Base-by-base conservation (phyloP, 2,888 invertebrate species). In the Phaedon cochleariae region DNA sequence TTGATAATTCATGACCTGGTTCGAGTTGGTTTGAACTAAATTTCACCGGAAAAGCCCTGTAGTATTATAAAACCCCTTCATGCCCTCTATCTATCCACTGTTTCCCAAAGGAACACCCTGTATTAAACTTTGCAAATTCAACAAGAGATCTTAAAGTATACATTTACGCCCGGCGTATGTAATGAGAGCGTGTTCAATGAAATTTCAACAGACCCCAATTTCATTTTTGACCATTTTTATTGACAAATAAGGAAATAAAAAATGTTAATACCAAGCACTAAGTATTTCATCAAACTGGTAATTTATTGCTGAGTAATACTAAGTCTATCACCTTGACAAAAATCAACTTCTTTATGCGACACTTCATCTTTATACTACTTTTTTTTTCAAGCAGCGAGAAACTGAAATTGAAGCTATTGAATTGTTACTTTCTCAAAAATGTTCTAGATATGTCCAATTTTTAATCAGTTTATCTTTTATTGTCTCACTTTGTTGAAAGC, bases 291-390 rank as follows among this genome's bases (percentile, higher is more conserved):
- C 71, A 67, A 7, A 73, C 68, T 70, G 58, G 64, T 65, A 64
- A 63, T 68, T 70, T 69, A 70, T 69, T 73, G 73, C 75, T 75
- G 73, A 75, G 15, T 67, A 70, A 69, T 67, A 62, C 66, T 66
- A 66, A 62, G 22, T 67, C 67, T 65, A 66, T 64, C 59, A 68
- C 62, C 59, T 67, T 68, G 69, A 72, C 72, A 68, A 67, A 68
- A 69, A 73, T 73, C 74, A 73, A 70, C 68, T 69, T 67, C 64
- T 70, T 71, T 74, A 74, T 68, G 72, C 72, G 61, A 73, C 73
- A 72, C 59, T 68, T 66, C 73, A 73, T 65, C 46, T 48, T 54
- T 41, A 41, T 15, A 15, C 41, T 12, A n/a, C n/a, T 67, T 69
- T 68, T 37, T n/a, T 45, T 22, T 59, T 65, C 62, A 72, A 71